phyloP scores from a whole-genome alignment of 2,113 vertebrate species.

The Lanius collurio region DNA sequence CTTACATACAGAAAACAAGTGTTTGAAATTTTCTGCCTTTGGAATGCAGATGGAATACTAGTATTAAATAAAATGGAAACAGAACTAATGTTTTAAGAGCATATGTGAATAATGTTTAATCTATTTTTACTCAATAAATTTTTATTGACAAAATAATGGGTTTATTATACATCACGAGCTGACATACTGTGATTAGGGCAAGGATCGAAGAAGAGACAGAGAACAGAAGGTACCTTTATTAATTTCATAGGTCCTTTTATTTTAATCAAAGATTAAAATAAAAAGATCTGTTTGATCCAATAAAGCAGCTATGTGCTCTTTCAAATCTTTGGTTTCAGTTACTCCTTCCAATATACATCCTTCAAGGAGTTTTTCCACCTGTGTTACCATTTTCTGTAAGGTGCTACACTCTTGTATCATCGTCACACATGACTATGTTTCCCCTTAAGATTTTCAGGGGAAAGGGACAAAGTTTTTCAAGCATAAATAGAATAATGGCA shows the following conservation, averaged over 20 bases:
- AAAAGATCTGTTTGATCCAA: not conserved
- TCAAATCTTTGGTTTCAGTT: not conserved
- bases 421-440: not conserved
- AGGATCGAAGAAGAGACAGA: not conserved
- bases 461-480: not conserved
- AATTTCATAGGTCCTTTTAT: not conserved
- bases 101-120: not conserved
- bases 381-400: not conserved
- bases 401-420: not conserved
- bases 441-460: not conserved
- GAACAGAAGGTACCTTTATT: not conserved
- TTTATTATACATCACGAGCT: not conserved
- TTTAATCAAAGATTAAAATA: not conserved
- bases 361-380: not conserved
- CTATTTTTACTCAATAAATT: constrained; percentile 34
- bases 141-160: constrained; percentile 41
- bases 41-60: not conserved
- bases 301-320: not conserved
- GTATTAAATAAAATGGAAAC: constrained; percentile 20
- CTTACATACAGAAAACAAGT: constrained; percentile 53
- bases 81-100: not conserved
- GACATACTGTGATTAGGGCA: not conserved
- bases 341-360: not conserved
- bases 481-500: not conserved
- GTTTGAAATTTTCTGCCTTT: not conserved